Conservation (phyloP, 2,113 vertebrate species). For the Hiodon tergisus region DNA sequence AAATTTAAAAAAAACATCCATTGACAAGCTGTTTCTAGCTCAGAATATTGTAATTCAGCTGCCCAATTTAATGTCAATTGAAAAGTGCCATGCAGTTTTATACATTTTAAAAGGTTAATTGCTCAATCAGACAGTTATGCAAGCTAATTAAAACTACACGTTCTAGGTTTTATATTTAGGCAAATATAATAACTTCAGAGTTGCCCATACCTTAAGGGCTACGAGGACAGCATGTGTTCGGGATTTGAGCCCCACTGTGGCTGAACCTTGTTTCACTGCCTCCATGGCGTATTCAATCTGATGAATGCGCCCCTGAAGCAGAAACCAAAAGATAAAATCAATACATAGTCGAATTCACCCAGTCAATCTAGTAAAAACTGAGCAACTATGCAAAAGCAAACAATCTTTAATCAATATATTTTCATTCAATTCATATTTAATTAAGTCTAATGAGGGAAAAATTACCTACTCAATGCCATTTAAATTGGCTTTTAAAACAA, state of each 20-base stretch:
- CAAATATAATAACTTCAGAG: background rate
- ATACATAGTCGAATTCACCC: background rate
- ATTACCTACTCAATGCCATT: background rate
- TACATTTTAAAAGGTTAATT: too few relatives aligned
- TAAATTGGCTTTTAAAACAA: background rate
- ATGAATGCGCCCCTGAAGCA: slow-evolving; percentile 78
- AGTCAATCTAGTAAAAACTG: too few relatives aligned
- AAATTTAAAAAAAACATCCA: too few relatives aligned
- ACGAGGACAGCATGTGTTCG: slow-evolving; percentile 85
- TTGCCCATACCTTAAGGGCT: slow-evolving; percentile 79
- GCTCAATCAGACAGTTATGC: too few relatives aligned
- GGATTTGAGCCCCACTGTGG: slow-evolving; percentile 92
- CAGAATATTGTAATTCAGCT: too few relatives aligned
- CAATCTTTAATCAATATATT: too few relatives aligned
- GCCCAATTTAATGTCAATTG: too few relatives aligned
- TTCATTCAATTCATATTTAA: background rate
- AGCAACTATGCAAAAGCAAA: too few relatives aligned
- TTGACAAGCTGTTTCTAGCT: too few relatives aligned
- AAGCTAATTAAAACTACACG: too few relatives aligned
- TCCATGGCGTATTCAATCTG: slow-evolving; percentile 98
- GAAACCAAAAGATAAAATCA: background rate
- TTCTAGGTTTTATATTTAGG: too few relatives aligned
- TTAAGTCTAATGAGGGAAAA: background rate
- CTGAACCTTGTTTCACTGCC: slow-evolving; percentile 94
- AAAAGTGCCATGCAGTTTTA: too few relatives aligned